Evolutionary conservation across 1,140 invertebrate genomes (phyloP).

Genomic region (Ips typographus): DNA sequence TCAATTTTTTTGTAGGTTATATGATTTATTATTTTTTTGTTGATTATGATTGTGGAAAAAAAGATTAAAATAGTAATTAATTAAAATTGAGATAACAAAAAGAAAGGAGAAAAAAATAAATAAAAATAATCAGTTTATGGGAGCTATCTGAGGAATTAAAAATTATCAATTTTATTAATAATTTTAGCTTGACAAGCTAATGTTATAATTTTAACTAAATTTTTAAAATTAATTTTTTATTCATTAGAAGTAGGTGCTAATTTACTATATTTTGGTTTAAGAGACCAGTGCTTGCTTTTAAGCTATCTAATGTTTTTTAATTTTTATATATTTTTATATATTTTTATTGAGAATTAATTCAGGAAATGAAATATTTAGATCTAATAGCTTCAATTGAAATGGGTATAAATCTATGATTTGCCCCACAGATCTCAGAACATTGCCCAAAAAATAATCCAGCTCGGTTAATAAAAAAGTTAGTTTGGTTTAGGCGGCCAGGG

Average conservation of each 20-base stretch:
- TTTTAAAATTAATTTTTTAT: constrained; percentile 33
- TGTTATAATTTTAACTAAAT: constrained; percentile 57
- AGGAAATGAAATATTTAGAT: constrained; percentile 31
- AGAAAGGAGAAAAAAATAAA: constrained; percentile 52
- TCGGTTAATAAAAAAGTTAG: constrained; percentile 57
- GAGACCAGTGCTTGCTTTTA: constrained; percentile 62
- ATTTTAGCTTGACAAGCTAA: constrained; percentile 62
- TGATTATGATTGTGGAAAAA: constrained; percentile 23
- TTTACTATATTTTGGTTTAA: constrained; percentile 56
- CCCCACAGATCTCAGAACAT: constrained; percentile 79
- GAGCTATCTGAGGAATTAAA: constrained; percentile 59
- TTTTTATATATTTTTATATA: constrained; percentile 52
- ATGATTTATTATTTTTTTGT: constrained; percentile 42
- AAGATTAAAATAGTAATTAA: constrained; percentile 54
- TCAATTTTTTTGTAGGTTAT: constrained; percentile 46
- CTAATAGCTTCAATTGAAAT: constrained; percentile 64
- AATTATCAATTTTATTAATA: constrained; percentile 54
- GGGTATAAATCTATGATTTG: constrained; percentile 76
- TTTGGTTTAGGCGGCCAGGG: constrained; percentile 69
- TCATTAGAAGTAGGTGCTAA: constrained; percentile 59
- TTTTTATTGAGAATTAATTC: constrained; percentile 61
- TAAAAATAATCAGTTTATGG: constrained; percentile 56
- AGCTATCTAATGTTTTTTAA: constrained; percentile 58
- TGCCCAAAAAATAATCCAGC: constrained; percentile 67
- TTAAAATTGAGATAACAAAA: constrained; percentile 37